phyloP scores from a whole-genome alignment of 2,797 vertebrate genomes.

The Vireo griseus region DNA sequence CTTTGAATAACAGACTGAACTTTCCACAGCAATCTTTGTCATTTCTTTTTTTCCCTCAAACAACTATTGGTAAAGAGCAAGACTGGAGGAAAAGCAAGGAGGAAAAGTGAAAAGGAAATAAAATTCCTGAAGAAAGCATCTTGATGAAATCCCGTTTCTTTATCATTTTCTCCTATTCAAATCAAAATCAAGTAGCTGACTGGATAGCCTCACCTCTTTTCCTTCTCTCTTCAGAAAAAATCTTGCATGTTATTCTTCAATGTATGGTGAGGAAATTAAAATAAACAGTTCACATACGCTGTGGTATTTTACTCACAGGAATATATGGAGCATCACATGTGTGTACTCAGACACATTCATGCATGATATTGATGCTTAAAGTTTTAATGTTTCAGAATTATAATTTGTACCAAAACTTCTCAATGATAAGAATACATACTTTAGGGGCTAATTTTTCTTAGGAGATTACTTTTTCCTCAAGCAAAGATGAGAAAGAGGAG shows the following conservation, averaged over 20 bases:
- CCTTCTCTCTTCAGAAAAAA: neutral
- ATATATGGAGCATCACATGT: neutral
- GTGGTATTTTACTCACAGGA: neutral
- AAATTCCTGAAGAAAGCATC: neutral
- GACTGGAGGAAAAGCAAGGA: neutral
- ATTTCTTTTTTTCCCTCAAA: slow-evolving; percentile 20
- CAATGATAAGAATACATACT: neutral
- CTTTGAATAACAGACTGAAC: neutral
- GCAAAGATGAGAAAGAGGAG: neutral
- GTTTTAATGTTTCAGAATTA: neutral
- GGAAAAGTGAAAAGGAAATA: neutral
- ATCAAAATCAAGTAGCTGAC: neutral
- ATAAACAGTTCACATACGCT: neutral
- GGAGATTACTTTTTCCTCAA: neutral
- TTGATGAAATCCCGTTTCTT: neutral
- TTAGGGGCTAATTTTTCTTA: neutral
- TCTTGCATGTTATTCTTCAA: neutral
- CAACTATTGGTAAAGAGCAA: rapidly evolving
- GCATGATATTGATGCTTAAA: neutral
- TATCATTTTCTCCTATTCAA: neutral
- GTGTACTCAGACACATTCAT: neutral
- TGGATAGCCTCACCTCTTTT: neutral
- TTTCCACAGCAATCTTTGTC: neutral
- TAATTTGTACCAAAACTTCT: neutral
- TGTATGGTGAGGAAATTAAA: neutral